Evolutionary conservation across 2,797 vertebrate species (phyloP).

Genomic region (Galago senegalensis): DNA sequence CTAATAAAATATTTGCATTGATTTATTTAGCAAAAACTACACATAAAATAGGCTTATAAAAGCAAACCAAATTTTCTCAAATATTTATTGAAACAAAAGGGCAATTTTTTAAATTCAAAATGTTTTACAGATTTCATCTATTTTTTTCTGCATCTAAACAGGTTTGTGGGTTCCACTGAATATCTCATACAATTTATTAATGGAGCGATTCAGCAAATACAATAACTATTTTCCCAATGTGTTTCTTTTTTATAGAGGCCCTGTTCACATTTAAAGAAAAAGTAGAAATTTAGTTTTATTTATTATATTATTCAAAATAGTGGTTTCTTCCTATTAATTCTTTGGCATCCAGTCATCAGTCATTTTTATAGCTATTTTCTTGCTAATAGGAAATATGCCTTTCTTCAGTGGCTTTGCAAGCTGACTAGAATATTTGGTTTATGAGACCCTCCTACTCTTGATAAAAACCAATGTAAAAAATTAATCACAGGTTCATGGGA

Average conservation of each 20-base stretch:
- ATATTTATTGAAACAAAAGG: conserved; percentile 22
- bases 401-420: neutral
- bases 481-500: neutral
- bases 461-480: neutral
- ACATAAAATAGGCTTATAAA: neutral
- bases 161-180: neutral
- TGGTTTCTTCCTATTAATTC: neutral
- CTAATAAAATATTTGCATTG: conserved; percentile 33
- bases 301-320: neutral
- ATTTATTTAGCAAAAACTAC: conserved; percentile 41
- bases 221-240: neutral
- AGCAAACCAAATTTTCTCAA: conserved; percentile 6
- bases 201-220: conserved; percentile 29
- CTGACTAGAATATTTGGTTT: neutral
- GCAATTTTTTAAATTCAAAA: conserved; percentile 10
- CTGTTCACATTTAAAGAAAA: neutral
- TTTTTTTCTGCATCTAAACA: neutral
- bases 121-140: conserved; percentile 7
- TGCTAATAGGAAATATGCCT: neutral
- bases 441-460: neutral
- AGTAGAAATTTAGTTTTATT: neutral
- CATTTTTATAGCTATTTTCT: neutral
- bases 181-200: conserved; percentile 33
- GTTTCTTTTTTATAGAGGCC: neutral
- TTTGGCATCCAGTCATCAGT: neutral